phyloP scores from a whole-genome alignment of 2,888 invertebrate species.

The Polydrusus pterygomalis region DNA sequence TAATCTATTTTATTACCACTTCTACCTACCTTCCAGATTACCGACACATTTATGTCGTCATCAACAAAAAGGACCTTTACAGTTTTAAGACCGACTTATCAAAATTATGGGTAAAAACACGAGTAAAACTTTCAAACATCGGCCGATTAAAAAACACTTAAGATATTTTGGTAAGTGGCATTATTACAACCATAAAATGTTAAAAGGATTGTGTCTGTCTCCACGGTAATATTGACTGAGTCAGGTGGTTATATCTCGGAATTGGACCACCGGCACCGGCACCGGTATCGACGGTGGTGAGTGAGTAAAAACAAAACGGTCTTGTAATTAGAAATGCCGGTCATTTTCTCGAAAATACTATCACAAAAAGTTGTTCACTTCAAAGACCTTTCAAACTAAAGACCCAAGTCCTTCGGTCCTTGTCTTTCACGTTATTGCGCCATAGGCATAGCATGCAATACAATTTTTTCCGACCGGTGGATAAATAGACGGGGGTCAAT shows the following conservation, averaged over 20 bases:
- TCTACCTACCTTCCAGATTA: too few species aligned
- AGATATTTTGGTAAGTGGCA: slow-evolving; percentile 20
- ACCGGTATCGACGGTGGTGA: background rate
- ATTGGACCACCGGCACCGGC: slow-evolving; percentile 6
- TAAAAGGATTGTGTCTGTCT: slow-evolving; percentile 17
- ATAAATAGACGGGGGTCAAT: too few species aligned
- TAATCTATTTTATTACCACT: too few species aligned
- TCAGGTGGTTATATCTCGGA: slow-evolving; percentile 20
- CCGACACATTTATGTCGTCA: background rate
- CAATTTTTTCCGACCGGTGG: too few species aligned
- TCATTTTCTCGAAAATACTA: too few species aligned
- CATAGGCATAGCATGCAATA: too few species aligned
- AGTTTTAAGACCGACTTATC: slow-evolving; percentile 22
- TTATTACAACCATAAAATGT: slow-evolving; percentile 22
- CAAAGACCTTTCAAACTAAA: too few species aligned
- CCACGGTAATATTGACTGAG: slow-evolving; percentile 11
- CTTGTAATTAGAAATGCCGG: background rate
- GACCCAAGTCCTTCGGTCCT: too few species aligned
- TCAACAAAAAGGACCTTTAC: background rate
- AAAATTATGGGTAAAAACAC: slow-evolving; percentile 32
- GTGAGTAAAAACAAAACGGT: background rate
- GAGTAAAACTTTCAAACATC: slow-evolving; percentile 22
- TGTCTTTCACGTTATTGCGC: too few species aligned
- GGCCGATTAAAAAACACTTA: slow-evolving; percentile 24
- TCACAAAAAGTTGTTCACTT: too few species aligned